Base-by-base conservation (phyloP, 2,888 invertebrate genomes). In the Shargacucullia verbasci region DNA sequence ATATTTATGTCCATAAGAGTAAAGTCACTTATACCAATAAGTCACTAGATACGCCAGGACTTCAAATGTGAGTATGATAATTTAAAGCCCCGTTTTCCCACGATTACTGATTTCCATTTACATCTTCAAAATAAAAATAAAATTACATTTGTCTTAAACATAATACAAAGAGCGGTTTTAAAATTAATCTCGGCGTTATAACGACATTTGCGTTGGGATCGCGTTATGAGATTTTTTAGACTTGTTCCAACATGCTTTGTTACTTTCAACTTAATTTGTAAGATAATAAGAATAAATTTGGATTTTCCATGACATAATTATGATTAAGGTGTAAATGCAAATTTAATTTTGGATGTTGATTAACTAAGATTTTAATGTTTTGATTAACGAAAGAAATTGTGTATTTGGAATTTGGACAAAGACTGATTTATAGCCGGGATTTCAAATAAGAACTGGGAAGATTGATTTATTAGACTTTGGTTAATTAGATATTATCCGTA, bases 251-350 rank as follows among this genome's bases (percentile, higher is more conserved):
- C 66, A 71, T 44, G 38, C 14, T 59, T 55, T 59, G 46, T 50
- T 65, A 65, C 71, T 70, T 59, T 59, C 37, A 11, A 59, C 27
- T 34, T 70, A 35, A 68, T 52, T 38, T 49, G 39, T 46, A 64
- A 46, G 48, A 27, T 70, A 65, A 59, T 65, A 47, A 47, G 38
- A 55, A 65, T 55, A 9, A 70, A 54, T 54, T 48, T 39, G 0
- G 35, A 20, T 61, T 37, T 47, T 12, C 2, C 20, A 29, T 37
- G 14, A 4, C 1, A 4, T 14, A 39, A 53, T 39, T 53, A 39
- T 61, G 29, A 61, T 62, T 10, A 49, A 62, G 4, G 12, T 34
- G 15, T 1, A 39, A 60, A 43, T 31, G 13, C 41, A 34, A 46
- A 60, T 50, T 41, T 0, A 45, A 60, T 50, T 40, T 44, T 29